Base-by-base conservation (phyloP, 2,888 invertebrate species). In the Drosophila rubida region DNA sequence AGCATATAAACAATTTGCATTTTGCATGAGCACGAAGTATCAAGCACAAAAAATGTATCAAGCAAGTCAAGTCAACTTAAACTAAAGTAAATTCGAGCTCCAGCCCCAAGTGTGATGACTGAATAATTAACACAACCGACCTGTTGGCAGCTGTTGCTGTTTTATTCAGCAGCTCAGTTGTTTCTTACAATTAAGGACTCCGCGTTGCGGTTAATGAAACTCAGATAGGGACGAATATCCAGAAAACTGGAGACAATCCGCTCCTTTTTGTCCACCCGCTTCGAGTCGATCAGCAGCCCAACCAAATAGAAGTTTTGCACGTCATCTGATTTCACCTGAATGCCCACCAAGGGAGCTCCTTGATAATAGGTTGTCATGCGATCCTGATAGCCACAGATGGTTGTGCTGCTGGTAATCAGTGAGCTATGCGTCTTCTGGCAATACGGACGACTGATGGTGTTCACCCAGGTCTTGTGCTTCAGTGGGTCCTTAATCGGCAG, bases 1-100 rank as follows among this genome's bases (percentile, higher is more conserved):
- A 62, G 60, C 45, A 67, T 69, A 77, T 61, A 69, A 78, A 69
- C 60, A 79, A 80, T 85, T 85, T 83, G 70, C 80, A 84, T 80
- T 62, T 72, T 69, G 69, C 72, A 69, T 67, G 77, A 81, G 69
- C 77, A 61, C 45, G 51, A 41, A 41, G 50, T 30, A 25, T 4
- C 11, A n/a, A 32, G n/a, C 4, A 32, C 1, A 32, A 4, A 11
- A 32, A 5, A 11, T n/a, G 5, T 4, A n/a, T 4, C 11, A 32
- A 32, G 11, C 32, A n/a, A 32, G 11, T 37, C 35, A 37, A 14
- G 35, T 37, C 6, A 37, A 14, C 13, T 27, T 39, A 51, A 51
- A 51, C n/a, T 51, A 27, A 37, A 50, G 65, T 53, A 32, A 51
- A 57, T 55, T 55, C 41, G 23, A 45, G 46, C 41, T 8, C 58